Base-by-base conservation (phyloP, 2,113 vertebrate genomes). In the Platichthys flesus region DNA sequence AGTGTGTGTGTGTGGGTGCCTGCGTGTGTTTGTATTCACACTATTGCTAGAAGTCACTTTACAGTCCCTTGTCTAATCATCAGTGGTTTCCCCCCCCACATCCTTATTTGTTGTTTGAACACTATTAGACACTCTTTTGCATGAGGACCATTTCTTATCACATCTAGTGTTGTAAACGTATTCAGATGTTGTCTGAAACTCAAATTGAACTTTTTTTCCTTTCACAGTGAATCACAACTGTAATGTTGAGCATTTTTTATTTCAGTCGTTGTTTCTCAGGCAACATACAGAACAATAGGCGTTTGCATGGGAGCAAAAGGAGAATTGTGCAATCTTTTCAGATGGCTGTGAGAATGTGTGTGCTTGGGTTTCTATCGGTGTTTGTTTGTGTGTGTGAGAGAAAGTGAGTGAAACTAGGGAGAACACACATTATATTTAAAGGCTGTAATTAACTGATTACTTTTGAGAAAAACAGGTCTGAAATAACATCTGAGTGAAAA, bases 11-110 rank as follows among this genome's bases (percentile, higher is more conserved):
- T 57, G 67, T 79, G 68, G 68, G 62, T 40, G 56, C 20, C 55
- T 71, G 45, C 65, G 24, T 75, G 49, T 74, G 67, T 83, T 82
- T 83, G 49, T 68, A 61, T 77, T 89, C 60, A 20, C 77, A 77
- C 80, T 82, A 85, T 77, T 20, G 65, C 89, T 78, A 52, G 66
- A 85, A 92, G 87, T 88, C 79, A 85, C 77, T 90, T 87, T 88
- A 62, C 67, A 76, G 80, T 89, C 87, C 83, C 89, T 76, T 83
- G 82, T 90, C 85, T 91, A 85, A 91, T 91, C 86, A 89, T 81
- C 81, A 82, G 81, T 86, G 80, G n/a, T 74, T 87, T 79, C 71
- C 20, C 63, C 65, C 24, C 64, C 47, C 76, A 86, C 84, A 69
- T 90, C 79, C 89, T 89, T 87, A 93, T 91, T 90, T 47, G 21